A percentile compares a stretch with the other conserved stretches of the same genome.
These are phyloP conservation scores for Lophura nycthemera DNA, from an alignment of 2,113 vertebrate species.

Conservation along the genomic window DNA sequence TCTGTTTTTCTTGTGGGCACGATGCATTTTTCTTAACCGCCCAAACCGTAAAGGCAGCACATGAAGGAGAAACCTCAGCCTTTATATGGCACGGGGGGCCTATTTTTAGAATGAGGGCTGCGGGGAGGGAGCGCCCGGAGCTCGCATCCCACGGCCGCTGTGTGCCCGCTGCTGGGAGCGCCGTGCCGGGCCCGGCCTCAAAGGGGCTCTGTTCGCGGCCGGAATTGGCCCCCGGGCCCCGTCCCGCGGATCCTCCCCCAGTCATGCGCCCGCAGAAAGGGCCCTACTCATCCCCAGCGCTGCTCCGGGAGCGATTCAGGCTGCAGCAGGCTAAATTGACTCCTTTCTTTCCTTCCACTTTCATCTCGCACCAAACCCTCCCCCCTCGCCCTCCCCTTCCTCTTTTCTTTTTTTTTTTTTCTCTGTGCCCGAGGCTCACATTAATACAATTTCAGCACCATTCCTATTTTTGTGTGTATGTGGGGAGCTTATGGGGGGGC, in stretches of 20 bases:
- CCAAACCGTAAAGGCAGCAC: neutral
- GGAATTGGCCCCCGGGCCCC: conserved; percentile 88
- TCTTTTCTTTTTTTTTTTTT: neutral
- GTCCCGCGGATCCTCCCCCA: conserved; percentile 86
- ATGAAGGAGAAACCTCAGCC: neutral
- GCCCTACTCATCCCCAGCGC: conserved; percentile 83
- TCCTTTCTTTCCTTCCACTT: conserved; percentile 96
- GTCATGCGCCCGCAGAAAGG: conserved; percentile 83
- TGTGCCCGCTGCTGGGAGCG: neutral
- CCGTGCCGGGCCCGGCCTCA: conserved; percentile 76
- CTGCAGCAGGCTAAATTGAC: conserved; percentile 95
- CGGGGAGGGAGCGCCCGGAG: neutral
- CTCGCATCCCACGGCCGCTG: neutral
- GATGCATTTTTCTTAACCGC: neutral
- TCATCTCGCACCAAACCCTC: conserved; percentile 91
- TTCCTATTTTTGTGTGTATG: conserved; percentile 76
- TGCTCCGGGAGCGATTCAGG: conserved; percentile 81
- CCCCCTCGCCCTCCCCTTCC: conserved; percentile 63
- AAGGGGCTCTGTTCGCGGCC: conserved; percentile 90
- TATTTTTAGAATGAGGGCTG: conserved; percentile 25
- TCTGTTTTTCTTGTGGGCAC: neutral
- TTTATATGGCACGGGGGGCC: neutral
- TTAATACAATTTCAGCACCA: conserved; percentile 86
- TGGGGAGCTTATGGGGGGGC: neutral
- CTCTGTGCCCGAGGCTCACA: conserved; percentile 86